These are phyloP conservation scores for Scytalopus superciliaris DNA, from an alignment of 2,113 vertebrate genomes.

Conservation along the genomic window DNA sequence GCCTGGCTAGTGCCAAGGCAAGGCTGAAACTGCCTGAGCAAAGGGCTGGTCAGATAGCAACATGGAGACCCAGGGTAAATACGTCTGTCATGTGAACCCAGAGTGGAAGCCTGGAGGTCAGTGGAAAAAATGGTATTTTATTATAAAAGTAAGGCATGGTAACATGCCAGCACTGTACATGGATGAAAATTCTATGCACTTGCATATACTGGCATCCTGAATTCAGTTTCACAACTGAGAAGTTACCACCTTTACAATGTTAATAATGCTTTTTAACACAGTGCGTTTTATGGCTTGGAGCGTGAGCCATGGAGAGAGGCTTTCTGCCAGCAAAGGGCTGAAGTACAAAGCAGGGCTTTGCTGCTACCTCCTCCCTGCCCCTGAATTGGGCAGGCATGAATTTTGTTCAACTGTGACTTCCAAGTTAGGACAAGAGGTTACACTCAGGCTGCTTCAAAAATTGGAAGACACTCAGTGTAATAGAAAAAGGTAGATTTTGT, in stretches of 20 bases:
- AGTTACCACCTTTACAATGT: background rate
- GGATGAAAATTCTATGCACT: background rate
- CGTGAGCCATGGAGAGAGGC: accelerated
- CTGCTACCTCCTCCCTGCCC: background rate
- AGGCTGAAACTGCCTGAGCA: background rate
- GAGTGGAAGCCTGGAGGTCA: background rate
- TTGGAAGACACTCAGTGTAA: background rate
- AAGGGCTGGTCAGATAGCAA: background rate
- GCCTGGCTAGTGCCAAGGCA: background rate
- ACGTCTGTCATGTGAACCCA: background rate
- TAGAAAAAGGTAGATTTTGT: background rate
- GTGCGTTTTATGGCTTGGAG: background rate
- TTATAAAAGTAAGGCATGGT: background rate
- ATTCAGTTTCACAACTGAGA: background rate
- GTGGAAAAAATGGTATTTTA: background rate
- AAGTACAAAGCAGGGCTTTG: background rate
- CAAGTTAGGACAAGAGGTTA: background rate
- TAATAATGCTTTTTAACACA: background rate
- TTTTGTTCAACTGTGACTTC: background rate
- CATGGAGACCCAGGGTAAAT: background rate
- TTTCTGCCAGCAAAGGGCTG: background rate
- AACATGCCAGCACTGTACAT: background rate
- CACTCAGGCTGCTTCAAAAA: background rate
- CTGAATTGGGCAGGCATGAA: background rate
- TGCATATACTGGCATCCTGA: background rate